These are phyloP conservation scores for Bombyx huttoni DNA, from an alignment of 2,888 invertebrate genomes.

Conservation along the genomic window DNA sequence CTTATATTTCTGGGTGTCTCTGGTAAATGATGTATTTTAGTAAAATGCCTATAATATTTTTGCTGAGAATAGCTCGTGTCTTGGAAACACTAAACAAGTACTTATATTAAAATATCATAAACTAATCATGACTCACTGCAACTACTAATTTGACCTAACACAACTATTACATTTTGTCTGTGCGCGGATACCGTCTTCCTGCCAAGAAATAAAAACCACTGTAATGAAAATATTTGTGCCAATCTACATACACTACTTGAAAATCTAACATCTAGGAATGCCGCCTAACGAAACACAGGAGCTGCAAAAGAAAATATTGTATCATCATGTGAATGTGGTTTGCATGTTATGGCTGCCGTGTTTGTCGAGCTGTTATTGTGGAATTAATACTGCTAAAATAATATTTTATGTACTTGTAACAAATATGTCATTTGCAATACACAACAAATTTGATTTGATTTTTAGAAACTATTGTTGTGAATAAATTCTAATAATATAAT, in stretches of 20 bases:
- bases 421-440: background rate
- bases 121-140: slow-evolving; percentile 16
- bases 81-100: slow-evolving; percentile 6
- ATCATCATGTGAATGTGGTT: slow-evolving; percentile 59
- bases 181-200: slow-evolving; percentile 69
- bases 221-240: slow-evolving; percentile 36
- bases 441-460: background rate
- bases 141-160: slow-evolving; percentile 19
- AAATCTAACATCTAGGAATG: slow-evolving; percentile 56
- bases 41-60: background rate
- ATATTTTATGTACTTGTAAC: slow-evolving; percentile 2
- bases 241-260: slow-evolving; percentile 35
- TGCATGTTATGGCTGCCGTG: slow-evolving; percentile 62
- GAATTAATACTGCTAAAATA: slow-evolving; percentile 20
- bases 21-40: too few relatives aligned
- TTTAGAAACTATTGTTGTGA: too few relatives aligned
- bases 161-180: slow-evolving; percentile 21
- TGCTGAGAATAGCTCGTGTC: slow-evolving; percentile 4
- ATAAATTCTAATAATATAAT: too few relatives aligned
- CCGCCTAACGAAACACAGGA: slow-evolving; percentile 56
- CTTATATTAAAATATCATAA: background rate
- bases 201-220: slow-evolving; percentile 40
- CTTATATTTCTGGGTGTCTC: too few relatives aligned
- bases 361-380: slow-evolving; percentile 38
- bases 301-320: slow-evolving; percentile 29